A percentile compares a stretch with the other conserved stretches of the same genome.
phyloP scores from a whole-genome alignment of 2,888 invertebrate genomes.

The Pseudococcus longispinus region DNA sequence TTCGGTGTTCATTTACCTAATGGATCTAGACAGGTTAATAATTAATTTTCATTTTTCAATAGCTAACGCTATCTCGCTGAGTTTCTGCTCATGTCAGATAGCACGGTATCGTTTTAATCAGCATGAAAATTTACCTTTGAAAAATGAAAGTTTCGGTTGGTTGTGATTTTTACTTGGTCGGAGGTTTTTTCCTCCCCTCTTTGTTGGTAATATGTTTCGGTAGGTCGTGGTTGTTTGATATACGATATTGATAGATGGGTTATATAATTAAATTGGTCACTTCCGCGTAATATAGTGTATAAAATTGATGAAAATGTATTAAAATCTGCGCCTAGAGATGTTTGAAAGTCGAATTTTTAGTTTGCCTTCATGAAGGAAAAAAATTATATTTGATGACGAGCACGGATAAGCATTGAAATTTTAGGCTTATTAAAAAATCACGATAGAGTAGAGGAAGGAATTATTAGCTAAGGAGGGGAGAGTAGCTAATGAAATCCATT shows the following conservation, averaged over 20 bases:
- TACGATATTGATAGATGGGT: not conserved
- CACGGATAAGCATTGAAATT: too few relatives aligned
- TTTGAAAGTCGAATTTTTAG: too few relatives aligned
- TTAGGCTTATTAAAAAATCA: too few relatives aligned
- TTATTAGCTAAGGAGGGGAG: too few relatives aligned
- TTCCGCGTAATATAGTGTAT: not conserved
- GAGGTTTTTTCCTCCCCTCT: not conserved
- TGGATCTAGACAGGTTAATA: conserved; percentile 17
- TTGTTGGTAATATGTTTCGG: not conserved
- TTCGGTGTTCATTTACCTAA: conserved; percentile 7
- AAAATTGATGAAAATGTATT: not conserved
- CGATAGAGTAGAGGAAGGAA: too few relatives aligned
- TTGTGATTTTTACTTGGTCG: not conserved
- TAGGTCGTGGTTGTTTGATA: not conserved
- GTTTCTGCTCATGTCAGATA: conserved; percentile 4
- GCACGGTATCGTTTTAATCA: not conserved
- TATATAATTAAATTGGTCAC: not conserved
- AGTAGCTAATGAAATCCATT: too few relatives aligned
- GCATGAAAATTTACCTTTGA: not conserved
- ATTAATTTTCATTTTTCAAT: conserved; percentile 24
- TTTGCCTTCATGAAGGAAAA: too few relatives aligned
- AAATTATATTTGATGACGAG: too few relatives aligned
- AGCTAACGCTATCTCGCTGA: not conserved
- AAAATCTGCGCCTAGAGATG: not conserved
- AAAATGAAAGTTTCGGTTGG: not conserved